Percentiles rank a stretch among this genome's conserved stretches.
These are phyloP conservation scores for Tragelaphus oryx DNA, from an alignment of 2,797 vertebrate species.

Conservation along the genomic window DNA sequence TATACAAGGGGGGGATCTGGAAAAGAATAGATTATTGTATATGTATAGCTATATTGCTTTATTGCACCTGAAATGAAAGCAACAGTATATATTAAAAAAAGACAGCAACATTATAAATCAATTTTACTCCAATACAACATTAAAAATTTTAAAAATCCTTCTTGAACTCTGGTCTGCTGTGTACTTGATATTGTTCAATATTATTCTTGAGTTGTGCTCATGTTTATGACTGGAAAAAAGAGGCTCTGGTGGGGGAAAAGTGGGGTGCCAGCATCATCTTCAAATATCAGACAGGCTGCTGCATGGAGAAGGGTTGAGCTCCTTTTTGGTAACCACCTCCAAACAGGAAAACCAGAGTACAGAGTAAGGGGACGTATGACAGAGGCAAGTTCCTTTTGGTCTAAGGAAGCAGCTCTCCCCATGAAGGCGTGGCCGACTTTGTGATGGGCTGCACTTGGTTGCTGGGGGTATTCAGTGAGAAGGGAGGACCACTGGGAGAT, in stretches of 20 bases:
- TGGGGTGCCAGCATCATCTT: not conserved
- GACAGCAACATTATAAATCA: not conserved
- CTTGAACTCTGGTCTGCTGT: not conserved
- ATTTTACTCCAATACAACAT: not conserved
- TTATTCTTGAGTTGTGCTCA: not conserved
- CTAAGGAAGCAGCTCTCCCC: not conserved
- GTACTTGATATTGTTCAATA: not conserved
- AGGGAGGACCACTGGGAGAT: not conserved
- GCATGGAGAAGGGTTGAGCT: not conserved
- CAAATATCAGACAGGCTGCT: not conserved
- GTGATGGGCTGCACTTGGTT: not conserved
- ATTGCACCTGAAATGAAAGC: not conserved
- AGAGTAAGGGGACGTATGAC: too few species aligned
- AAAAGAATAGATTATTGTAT: too few species aligned
- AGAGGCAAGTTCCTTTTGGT: not conserved
- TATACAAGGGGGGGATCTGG: not conserved
- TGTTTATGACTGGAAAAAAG: not conserved
- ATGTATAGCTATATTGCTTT: not conserved
- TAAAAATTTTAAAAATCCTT: not conserved
- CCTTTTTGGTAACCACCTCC: not conserved
- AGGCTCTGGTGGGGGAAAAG: not conserved
- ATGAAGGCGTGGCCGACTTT: rapidly evolving
- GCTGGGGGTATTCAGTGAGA: not conserved
- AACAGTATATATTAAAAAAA: not conserved
- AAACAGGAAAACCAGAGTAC: not conserved